phyloP scores from a whole-genome alignment of 2,888 invertebrate genomes.

The Neria commutata region DNA sequence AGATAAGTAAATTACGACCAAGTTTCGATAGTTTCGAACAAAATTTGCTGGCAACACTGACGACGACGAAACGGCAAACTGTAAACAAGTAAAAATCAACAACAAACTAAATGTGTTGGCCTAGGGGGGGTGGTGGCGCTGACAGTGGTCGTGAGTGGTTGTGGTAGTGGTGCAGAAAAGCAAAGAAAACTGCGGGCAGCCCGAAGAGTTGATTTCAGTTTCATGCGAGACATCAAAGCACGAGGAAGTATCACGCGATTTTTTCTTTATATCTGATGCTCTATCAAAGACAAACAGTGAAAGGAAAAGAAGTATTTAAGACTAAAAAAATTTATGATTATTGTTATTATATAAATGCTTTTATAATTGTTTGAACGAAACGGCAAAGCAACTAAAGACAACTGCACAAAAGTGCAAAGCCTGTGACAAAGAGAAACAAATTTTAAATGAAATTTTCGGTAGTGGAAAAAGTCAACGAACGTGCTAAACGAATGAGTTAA shows the following conservation, averaged over 20 bases:
- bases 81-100: constrained; percentile 34
- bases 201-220: constrained; percentile 41
- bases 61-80: constrained; percentile 30
- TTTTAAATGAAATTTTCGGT: neutral
- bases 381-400: neutral
- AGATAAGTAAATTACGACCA: too few relatives aligned
- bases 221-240: constrained; percentile 35
- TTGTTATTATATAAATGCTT: too few relatives aligned
- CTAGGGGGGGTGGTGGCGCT: too few relatives aligned
- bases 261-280: too few relatives aligned
- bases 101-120: constrained; percentile 34
- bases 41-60: neutral
- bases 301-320: neutral
- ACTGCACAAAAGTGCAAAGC: neutral
- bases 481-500: neutral
- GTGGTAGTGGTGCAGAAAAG: constrained; percentile 2
- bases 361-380: too few relatives aligned
- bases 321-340: constrained; percentile 2
- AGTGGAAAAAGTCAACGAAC: constrained; percentile 12
- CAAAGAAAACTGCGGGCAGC: constrained; percentile 39
- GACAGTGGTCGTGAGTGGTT: neutral
- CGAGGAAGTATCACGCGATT: constrained; percentile 23
- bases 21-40: too few relatives aligned
- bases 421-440: neutral
- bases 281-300: constrained; percentile 3